These are phyloP conservation scores for Syngnathus scovelli DNA, from an alignment of 2,113 vertebrate genomes.

Conservation along the genomic window DNA sequence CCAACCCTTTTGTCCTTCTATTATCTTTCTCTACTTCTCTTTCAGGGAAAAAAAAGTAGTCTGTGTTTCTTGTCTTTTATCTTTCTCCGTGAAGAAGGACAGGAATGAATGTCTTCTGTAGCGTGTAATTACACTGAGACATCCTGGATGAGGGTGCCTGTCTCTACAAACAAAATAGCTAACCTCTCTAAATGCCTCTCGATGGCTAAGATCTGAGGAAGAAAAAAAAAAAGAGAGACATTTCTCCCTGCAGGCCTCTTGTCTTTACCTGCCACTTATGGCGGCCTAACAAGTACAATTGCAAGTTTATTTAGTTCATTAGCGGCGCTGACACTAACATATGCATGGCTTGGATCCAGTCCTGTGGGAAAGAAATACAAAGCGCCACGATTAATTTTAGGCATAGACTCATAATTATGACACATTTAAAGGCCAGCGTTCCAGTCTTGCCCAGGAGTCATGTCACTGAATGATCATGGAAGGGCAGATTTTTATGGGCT, in stretches of 20 bases:
- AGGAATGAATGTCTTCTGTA: conserved; percentile 67
- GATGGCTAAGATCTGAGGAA: conserved; percentile 52
- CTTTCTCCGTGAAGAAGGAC: conserved; percentile 59
- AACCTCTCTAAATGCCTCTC: conserved; percentile 59
- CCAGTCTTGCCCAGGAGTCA: conserved; percentile 61
- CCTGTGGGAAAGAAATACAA: conserved; percentile 47
- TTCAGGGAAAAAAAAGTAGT: conserved; percentile 49
- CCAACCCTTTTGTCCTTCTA: conserved; percentile 59
- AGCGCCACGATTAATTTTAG: conserved; percentile 50
- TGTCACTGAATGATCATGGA: conserved; percentile 59
- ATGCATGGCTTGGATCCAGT: conserved; percentile 52
- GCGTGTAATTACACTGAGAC: conserved; percentile 69
- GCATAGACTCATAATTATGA: conserved; percentile 52
- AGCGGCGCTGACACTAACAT: conserved; percentile 50
- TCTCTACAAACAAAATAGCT: conserved; percentile 59
- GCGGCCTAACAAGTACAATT: conserved; percentile 56
- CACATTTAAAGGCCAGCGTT: conserved; percentile 57
- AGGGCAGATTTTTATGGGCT: conserved; percentile 60
- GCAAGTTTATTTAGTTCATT: conserved; percentile 67
- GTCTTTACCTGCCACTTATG: conserved; percentile 62
- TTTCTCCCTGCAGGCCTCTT: conserved; percentile 48
- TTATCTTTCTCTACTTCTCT: conserved; percentile 46
- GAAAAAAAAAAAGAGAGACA: conserved; percentile 29
- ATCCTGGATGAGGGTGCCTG: conserved; percentile 67
- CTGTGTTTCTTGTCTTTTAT: conserved; percentile 66